Base-by-base conservation (phyloP, 2,888 invertebrate species). In the Chrysina gloriosa region DNA sequence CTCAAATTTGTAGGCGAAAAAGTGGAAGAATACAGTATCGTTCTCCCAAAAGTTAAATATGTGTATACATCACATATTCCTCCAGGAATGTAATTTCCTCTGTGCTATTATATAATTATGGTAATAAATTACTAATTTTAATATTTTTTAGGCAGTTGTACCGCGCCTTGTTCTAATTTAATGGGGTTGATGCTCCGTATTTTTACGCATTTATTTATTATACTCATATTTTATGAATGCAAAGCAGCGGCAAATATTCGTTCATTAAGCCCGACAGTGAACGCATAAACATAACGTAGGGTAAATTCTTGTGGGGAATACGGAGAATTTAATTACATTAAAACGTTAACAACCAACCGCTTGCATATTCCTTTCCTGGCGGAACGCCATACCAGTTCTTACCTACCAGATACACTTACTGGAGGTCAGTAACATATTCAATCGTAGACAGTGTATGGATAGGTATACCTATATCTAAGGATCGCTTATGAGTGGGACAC, bases 241-340 rank as follows among this genome's bases (percentile, higher is more conserved):
- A 42, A 61, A 61, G 36, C 2, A 61, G 42, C 58, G 42, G 27
- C 58, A 27, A 42, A 16, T 27, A 42, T 61, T 61, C 27, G 16
- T 45, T 61, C 58, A 61, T 61, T 61, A 61, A 61, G 58, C 27
- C 29, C 42, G 29, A 61, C 27, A 16, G 42, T 16, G 42, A 27
- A 16, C 58, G 58, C 27, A 16, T 16, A 42, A 61, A 27, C 42
- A 42, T 42, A 47, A 61, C 58, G 45, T 61, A 27, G 42, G 42
- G 58, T 61, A 45, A 61, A 61, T 61, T 61, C 58, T 61, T 61
- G 58, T 27, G 42, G 58, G 19, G 45, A 42, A 61, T 25, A 61
- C 58, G 42, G 25, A 27, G 31, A 61, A 61, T 61, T 61, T 61
- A 61, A 61, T 61, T 61, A 61, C 42, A 16, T 42, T 61, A 61